Conservation (phyloP, 2,888 invertebrate species). For the Teinopalpus imperialis region DNA sequence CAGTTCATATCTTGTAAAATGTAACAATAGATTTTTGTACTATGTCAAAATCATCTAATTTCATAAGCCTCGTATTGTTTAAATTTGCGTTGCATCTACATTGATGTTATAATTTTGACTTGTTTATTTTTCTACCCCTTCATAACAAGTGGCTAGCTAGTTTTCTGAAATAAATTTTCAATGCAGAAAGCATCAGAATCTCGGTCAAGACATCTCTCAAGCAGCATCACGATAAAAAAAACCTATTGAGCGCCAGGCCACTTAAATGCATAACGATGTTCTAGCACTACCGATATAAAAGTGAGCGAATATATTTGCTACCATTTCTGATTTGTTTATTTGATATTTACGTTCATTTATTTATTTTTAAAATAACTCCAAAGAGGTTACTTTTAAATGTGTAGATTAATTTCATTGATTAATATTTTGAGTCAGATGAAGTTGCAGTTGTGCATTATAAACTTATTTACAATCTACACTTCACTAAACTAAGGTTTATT, state of each 20-base stretch:
- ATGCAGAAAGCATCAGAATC: slow-evolving; percentile 11
- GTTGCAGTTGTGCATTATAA: no score
- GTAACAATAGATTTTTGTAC: no score
- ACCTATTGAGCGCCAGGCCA: slow-evolving; percentile 14
- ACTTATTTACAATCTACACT: no score
- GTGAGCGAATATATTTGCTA: slow-evolving; percentile 1
- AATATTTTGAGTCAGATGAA: no score
- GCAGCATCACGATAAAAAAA: slow-evolving; percentile 16
- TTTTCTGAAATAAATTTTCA: slow-evolving; percentile 6
- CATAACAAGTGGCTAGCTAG: slow-evolving; percentile 1
- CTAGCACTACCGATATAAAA: slow-evolving; percentile 10
- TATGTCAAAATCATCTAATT: no score
- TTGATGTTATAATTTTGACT: background rate
- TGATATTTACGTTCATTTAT: slow-evolving; percentile 1
- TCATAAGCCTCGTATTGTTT: no score
- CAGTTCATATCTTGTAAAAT: no score
- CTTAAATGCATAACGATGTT: slow-evolving; percentile 24
- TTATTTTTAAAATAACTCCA: no score
- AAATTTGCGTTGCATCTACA: no score
- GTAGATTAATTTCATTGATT: no score
- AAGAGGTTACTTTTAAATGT: no score
- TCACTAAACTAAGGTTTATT: no score
- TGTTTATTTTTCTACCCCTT: background rate
- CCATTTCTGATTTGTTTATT: slow-evolving; percentile 5
- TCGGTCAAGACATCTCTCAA: slow-evolving; percentile 22